phyloP scores from a whole-genome alignment of 2,113 vertebrate species.

The Nycticryphes semicollaris region DNA sequence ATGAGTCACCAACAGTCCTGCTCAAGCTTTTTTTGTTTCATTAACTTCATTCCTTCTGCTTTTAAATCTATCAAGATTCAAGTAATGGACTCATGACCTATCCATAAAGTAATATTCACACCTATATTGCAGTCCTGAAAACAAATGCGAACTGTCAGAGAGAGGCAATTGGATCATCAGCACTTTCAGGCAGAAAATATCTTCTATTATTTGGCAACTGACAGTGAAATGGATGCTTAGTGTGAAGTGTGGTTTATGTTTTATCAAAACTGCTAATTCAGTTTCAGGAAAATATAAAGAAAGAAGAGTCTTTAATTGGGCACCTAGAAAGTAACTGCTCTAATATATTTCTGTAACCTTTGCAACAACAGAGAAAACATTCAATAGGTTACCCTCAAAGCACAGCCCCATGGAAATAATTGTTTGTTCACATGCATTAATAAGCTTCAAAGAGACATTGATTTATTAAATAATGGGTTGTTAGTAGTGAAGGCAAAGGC shows the following conservation, averaged over 20 bases:
- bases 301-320: background rate
- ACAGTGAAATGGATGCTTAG: background rate
- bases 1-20: background rate
- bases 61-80: constrained; percentile 4
- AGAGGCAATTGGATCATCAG: background rate
- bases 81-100: background rate
- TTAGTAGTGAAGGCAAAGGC: background rate
- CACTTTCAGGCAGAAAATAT: background rate
- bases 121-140: constrained; percentile 3
- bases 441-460: constrained; percentile 5
- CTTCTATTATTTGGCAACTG: background rate
- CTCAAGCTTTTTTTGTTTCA: background rate
- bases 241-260: background rate
- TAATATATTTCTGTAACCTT: background rate
- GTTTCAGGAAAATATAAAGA: background rate
- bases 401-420: background rate
- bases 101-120: constrained; percentile 4
- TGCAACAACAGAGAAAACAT: background rate
- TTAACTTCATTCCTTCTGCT: background rate
- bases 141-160: constrained; percentile 12
- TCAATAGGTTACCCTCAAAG: background rate
- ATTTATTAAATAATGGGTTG: constrained; percentile 27
- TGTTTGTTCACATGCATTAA: background rate
- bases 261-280: background rate
- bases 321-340: background rate